Evolutionary conservation across 1,140 invertebrate species (phyloP), one percentile per base, ranked within the genome.

Genomic region (Drosophila hydei): DNA sequence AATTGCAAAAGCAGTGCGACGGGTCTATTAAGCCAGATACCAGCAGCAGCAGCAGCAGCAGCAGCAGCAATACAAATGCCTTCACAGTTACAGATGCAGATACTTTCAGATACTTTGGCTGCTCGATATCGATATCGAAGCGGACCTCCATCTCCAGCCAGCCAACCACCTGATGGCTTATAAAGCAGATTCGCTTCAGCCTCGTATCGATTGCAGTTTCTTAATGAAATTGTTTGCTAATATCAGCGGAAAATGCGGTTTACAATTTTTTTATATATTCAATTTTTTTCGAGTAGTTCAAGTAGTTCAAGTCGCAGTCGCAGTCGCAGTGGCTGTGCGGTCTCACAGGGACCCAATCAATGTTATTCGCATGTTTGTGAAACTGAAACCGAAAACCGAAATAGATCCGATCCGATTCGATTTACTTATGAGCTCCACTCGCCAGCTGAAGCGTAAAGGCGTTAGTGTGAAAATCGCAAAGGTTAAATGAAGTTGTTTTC

Each of bases 181-280:
- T 7, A 27, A 14, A 27, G 47, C 45, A 51, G 30, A 38, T 51
- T 45, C 58, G 48, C 40, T 52, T 48, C 19, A 7, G 40, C 12
- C n/a, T 19, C 54, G 65, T 87, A 89, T 88, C 67, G 84, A 88
- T 88, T 83, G 73, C 79, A 75, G 73, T 77, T 89, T 90, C 84
- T 90, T 90, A 90, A 90, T 90, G 80, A 90, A 90, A 90, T 90
- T 90, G 89, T 90, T 90, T 90, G 89, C 89, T 85, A 89, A 85
- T 88, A 81, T 85, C 76, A 83, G 89, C 81, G 89, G 78, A 89
- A 90, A 90, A 90, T 90, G 89, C 59, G 89, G 88, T 90, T 89
- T 77, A 72, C 83, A 72, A 84, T 90, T 75, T 83, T n/a, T 14
- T 43, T 52, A 33, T 33, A 33, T 30, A 33, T 69, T 60, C 59